Evolutionary conservation across 2,888 invertebrate species (phyloP), one percentile per base, ranked within the genome.

Genomic region (Pachydiplax longipennis): DNA sequence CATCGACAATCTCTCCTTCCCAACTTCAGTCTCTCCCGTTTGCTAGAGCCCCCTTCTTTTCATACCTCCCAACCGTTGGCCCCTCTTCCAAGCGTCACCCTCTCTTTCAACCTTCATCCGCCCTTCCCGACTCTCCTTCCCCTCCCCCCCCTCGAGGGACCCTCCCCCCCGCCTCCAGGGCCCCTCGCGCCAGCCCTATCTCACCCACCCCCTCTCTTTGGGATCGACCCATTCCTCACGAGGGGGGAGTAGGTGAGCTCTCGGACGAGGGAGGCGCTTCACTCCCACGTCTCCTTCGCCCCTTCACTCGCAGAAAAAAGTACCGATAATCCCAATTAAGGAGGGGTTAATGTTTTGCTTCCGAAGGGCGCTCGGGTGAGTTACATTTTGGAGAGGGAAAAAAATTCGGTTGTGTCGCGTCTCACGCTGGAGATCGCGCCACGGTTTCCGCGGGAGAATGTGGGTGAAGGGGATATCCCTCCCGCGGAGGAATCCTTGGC

Each of bases 201-300:
- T 25, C 48, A 2, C 48, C 87, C 40, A 18, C 58, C 58, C 83
- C 15, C 58, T 10, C 82, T 58, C 58, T 83, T 58, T 35, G 1
- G 61, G 65, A 87, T 87, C 87, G 87, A 87, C 87, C 87, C 87
- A 87, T 87, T 87, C 87, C 87, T 65, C 87, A n/a, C 65, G 31
- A 35, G 87, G 58, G 87, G 87, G 87, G 37, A 6, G 31, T 35
- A n/a, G 37, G 87, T 87, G 87, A n/a, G 87, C n/a, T 61, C 37
- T 58, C 10, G 58, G 35, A 35, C 58, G 58, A 18, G 31, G 58
- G 61, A 31, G 40, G 87, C 61, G 37, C 18, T 18, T 25, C 18
- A 87, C 61, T 87, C 87, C 83, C 58, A 83, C 58, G 58, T 61
- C 83, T 15, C 5, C 73, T 31, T 73, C 73, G 31, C 73, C 31